These are phyloP conservation scores for Scaptomyza reducta DNA, from an alignment of 2,888 invertebrate species.

Conservation along the genomic window DNA sequence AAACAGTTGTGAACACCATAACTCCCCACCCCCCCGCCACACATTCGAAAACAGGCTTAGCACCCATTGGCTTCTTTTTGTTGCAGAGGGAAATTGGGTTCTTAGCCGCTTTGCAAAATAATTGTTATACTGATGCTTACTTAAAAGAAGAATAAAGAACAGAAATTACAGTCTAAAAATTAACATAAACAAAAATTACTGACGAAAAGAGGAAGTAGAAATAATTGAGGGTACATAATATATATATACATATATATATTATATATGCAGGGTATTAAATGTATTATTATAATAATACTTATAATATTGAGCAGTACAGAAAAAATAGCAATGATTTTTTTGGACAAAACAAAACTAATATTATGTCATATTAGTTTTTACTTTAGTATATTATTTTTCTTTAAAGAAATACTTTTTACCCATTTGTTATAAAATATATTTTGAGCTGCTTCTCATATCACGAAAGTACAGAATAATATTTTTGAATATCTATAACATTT, in stretches of 20 bases:
- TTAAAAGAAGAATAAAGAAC: not conserved
- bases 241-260: no score
- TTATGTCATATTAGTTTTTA: no score
- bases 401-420: no score
- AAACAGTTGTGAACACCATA: slow-evolving; percentile 29
- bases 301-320: no score
- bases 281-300: no score
- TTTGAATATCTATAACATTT: no score
- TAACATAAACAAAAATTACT: slow-evolving; percentile 3
- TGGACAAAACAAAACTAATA: no score
- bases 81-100: slow-evolving; percentile 38
- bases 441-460: no score
- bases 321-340: no score
- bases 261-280: not conserved
- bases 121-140: slow-evolving; percentile 41
- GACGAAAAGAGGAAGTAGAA: not conserved
- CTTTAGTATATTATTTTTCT: no score
- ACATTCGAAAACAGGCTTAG: slow-evolving; percentile 20
- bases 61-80: slow-evolving; percentile 5
- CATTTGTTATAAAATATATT: no score
- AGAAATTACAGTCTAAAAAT: slow-evolving; percentile 23
- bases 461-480: no score
- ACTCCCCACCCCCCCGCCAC: not conserved
- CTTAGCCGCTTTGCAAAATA: slow-evolving; percentile 32
- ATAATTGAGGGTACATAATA: not conserved